Conservation (phyloP, 2,797 vertebrate species). For the Kryptolebias ocellatus region DNA sequence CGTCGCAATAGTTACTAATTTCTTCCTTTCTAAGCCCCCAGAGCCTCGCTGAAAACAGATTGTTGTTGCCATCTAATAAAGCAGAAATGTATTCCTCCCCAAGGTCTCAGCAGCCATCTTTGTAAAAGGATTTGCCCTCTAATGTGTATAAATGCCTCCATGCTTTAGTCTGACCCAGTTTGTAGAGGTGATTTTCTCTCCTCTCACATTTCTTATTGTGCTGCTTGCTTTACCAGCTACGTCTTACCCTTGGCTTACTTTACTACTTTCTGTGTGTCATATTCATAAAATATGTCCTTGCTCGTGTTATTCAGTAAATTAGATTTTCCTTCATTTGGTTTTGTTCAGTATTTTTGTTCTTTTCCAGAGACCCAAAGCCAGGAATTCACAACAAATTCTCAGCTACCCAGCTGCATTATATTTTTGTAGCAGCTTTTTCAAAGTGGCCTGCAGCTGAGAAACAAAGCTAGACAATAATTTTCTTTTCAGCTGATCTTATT, state of each 20-base stretch:
- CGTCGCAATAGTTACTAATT: slow-evolving; percentile 34
- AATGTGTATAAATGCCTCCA: slow-evolving; percentile 16
- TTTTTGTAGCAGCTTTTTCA: not conserved
- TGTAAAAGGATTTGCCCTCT: not conserved
- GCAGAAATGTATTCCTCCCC: slow-evolving; percentile 13
- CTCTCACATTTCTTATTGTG: not conserved
- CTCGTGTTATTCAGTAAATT: slow-evolving; percentile 5
- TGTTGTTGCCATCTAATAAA: slow-evolving; percentile 40
- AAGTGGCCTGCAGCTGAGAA: too few relatives aligned
- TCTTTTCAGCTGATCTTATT: too few relatives aligned
- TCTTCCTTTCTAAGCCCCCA: slow-evolving; percentile 29
- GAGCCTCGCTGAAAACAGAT: slow-evolving; percentile 13
- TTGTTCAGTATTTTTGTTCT: not conserved
- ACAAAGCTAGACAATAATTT: too few relatives aligned
- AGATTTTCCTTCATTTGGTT: not conserved
- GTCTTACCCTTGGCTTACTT: slow-evolving; percentile 9
- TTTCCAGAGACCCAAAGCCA: not conserved
- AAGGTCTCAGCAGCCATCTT: slow-evolving; percentile 23
- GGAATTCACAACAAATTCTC: not conserved
- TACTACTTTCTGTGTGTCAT: not conserved
- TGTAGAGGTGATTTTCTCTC: not conserved
- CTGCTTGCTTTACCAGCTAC: slow-evolving; percentile 15
- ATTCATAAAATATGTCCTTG: slow-evolving; percentile 11
- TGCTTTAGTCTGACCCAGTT: slow-evolving; percentile 2
- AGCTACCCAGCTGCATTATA: not conserved